Conservation (phyloP, 1,140 invertebrate genomes). For the Bombus pascuorum region DNA sequence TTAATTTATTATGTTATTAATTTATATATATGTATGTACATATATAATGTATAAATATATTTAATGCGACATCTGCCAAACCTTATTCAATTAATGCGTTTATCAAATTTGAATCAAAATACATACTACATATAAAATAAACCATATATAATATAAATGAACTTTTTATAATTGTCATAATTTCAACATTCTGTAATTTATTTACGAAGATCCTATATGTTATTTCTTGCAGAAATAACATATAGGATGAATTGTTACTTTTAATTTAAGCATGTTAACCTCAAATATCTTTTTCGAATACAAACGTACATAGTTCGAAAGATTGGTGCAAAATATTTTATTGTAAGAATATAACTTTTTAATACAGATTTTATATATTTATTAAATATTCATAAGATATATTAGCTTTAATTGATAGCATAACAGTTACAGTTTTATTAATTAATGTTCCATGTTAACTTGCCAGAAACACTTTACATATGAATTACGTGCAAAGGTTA, state of each 20-base stretch:
- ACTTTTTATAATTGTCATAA: not conserved
- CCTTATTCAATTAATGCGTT: not conserved
- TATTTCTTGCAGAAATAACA: not conserved
- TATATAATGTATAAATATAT: not conserved
- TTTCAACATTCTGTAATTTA: not conserved
- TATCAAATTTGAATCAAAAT: not conserved
- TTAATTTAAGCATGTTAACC: not conserved
- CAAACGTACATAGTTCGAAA: not conserved
- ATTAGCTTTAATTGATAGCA: not conserved
- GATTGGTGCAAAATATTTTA: not conserved
- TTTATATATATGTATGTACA: too few relatives aligned
- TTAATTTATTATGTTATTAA: too few relatives aligned
- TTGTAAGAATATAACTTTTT: not conserved
- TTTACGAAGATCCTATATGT: not conserved
- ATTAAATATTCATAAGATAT: not conserved
- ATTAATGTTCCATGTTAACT: not conserved
- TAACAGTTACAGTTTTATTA: not conserved
- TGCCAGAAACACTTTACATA: not conserved
- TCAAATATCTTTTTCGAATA: conserved; percentile 1
- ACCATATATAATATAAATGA: not conserved
- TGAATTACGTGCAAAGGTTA: not conserved
- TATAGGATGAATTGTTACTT: not conserved
- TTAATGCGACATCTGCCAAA: not conserved
- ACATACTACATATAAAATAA: not conserved
- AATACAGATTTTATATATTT: not conserved